Evolutionary conservation across 2,888 invertebrate species (phyloP), one percentile per base, ranked within the genome.

Genomic region (Vanessa cardui): DNA sequence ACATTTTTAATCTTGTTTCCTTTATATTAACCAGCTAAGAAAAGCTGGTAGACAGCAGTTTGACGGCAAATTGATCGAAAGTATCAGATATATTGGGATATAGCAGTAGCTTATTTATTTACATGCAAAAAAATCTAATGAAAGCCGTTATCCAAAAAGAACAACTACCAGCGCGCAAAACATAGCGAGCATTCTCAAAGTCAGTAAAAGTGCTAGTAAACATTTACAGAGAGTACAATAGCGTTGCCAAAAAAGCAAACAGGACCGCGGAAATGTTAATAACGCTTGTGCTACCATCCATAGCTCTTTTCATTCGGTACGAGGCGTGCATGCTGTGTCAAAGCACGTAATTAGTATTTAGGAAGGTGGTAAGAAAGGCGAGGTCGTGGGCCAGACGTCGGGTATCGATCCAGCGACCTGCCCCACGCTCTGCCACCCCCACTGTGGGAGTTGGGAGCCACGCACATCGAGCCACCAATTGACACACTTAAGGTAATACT

Each of bases 391-490:
- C 94, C 94, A 94, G 94, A 94, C 94, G 94, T 93, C 93, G 93
- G 91, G 93, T 94, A 94, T 94, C 94, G 94, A 94, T 94, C 94
- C 93, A 87, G 78, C 93, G 93, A 94, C 94, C 94, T 90, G 86
- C 91, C 92, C 89, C 91, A 89, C 90, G 85, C 84, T 83, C 79
- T 77, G 79, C 84, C 85, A 79, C 84, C 84, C 85, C 80, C 82
- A 52, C 44, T 1, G 82, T 80, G 83, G 84, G 79, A 76, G 82
- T 78, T 69, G 85, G 86, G 87, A 81, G 85, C 85, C 87, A 92
- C 92, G 91, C 92, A 90, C 92, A 90, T 89, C 89, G 84, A 88
- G 83, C 87, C 87, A 86, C 89, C 92, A 90, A 92, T 92, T 92
- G 92, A 92, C 92, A 92, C 91, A 92, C 92, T 92, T 90, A 90